Evolutionary conservation across 1,140 invertebrate genomes (phyloP).

Genomic region (Bombyx mori): DNA sequence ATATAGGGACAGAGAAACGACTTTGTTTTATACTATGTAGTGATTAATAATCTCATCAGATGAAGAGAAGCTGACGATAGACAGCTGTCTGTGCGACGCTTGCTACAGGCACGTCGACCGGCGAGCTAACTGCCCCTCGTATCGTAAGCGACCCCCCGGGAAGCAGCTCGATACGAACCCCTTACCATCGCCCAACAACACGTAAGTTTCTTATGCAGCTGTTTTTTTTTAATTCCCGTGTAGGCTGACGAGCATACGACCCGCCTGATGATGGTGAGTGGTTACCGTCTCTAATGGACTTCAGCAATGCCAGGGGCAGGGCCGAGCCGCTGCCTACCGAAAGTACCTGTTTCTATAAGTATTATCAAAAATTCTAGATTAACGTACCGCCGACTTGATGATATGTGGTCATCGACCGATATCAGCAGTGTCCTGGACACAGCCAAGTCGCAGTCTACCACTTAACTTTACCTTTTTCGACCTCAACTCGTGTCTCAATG

Average conservation of each 20-base stretch:
- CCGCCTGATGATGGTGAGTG: conserved; percentile 5
- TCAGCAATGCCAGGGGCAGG: not conserved
- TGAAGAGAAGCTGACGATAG: conserved; percentile 82
- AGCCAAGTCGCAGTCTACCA: no score
- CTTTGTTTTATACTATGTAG: no score
- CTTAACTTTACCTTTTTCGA: no score
- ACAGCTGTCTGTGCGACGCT: conserved; percentile 88
- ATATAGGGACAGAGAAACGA: no score
- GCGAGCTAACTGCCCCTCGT: conserved; percentile 78
- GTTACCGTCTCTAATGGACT: not conserved
- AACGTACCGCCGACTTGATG: no score
- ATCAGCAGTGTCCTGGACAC: no score
- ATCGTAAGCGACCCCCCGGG: conserved; percentile 66
- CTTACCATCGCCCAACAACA: conserved; percentile 7
- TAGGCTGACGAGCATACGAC: not conserved
- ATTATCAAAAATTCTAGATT: no score
- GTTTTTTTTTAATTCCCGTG: not conserved
- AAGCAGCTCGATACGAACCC: conserved; percentile 26
- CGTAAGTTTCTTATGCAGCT: conserved; percentile 13
- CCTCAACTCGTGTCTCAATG: no score
- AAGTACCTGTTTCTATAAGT: no score
- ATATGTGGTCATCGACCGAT: no score
- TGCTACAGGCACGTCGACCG: conserved; percentile 87
- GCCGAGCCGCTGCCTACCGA: not conserved
- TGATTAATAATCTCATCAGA: conserved; percentile 46